Base-by-base conservation (phyloP, 2,797 vertebrate genomes). In the Gymnothorax javanicus region DNA sequence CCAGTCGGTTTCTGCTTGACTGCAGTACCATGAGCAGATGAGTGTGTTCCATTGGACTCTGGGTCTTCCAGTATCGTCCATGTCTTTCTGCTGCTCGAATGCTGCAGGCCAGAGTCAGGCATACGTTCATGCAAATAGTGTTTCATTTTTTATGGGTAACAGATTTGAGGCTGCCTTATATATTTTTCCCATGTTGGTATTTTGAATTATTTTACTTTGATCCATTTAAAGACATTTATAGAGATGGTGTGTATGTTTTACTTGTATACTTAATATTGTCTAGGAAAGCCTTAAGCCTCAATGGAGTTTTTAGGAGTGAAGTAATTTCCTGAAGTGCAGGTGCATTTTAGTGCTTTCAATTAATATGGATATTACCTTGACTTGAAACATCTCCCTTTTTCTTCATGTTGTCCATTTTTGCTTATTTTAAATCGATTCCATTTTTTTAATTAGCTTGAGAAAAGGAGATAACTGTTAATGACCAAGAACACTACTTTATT, bases 401-500 rank as follows among this genome's bases (percentile, higher is more conserved):
- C 92, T 92, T 91, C 93, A 92, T 90, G 90, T 92, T 92, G 93
- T 95, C 93, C 90, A 95, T 96, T 96, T 95, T 95, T 94, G 92
- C 95, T 92, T 93, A 95, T 94, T 94, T 95, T 95, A 94, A 94
- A 95, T 95, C 95, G 95, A 96, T 96, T 95, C 95, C 94, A 95
- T 95, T 95, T 94, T 94, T 95, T 95, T 96, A 96, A 96, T 96
- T 96, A 96, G 96, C 95, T 95, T 95, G 94, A 93, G 94, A 95
- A 95, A 94, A 95, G 95, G 94, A 27, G 67, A 71, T 25, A 71
- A 52, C 96, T 96, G 95, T 96, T 96, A 96, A 96, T 96, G 96
- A 96, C 95, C 95, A 96, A 96, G 95, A 95, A 96, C 95, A 96
- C 95, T 94, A 95, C 94, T 94, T 94, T 91, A 93, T 93, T 94